These are phyloP conservation scores for Osmoderma eremita DNA, from an alignment of 2,888 invertebrate genomes.

Conservation along the genomic window DNA sequence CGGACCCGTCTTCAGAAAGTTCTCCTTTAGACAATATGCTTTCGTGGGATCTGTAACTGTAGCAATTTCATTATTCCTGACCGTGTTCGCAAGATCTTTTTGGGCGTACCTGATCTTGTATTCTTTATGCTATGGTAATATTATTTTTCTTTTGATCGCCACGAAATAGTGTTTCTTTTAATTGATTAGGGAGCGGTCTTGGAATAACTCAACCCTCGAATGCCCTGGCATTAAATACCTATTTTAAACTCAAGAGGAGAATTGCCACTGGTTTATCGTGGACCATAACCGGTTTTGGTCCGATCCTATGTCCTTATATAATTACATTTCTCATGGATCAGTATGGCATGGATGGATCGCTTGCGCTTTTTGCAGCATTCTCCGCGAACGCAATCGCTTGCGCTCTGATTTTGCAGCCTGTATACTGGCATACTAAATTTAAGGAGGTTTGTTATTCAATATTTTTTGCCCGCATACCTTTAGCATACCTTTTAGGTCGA, in stretches of 20 bases:
- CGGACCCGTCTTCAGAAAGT: constrained; percentile 76
- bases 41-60: constrained; percentile 71
- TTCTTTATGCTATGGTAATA: constrained; percentile 75
- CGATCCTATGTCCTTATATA: constrained; percentile 77
- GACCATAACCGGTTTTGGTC: constrained; percentile 77
- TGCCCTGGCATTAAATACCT: constrained; percentile 77
- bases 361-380: constrained; percentile 74
- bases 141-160: not conserved
- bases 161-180: not conserved
- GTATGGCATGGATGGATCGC: constrained; percentile 74
- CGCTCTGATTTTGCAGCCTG: constrained; percentile 76
- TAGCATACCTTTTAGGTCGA: constrained; percentile 31
- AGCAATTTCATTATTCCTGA: constrained; percentile 69
- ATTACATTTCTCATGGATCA: constrained; percentile 71
- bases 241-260: constrained; percentile 76
- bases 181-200: constrained; percentile 69
- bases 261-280: constrained; percentile 78
- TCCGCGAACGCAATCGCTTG: constrained; percentile 75
- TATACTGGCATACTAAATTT: constrained; percentile 75
- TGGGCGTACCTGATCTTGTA: constrained; percentile 72
- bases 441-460: constrained; percentile 48
- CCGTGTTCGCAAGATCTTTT: constrained; percentile 73
- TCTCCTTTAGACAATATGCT: constrained; percentile 75
- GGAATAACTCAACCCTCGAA: constrained; percentile 76
- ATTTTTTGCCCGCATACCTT: not conserved